Evolutionary conservation across 2,113 vertebrate genomes (phyloP).

Genomic region (Poicephalus gulielmi): DNA sequence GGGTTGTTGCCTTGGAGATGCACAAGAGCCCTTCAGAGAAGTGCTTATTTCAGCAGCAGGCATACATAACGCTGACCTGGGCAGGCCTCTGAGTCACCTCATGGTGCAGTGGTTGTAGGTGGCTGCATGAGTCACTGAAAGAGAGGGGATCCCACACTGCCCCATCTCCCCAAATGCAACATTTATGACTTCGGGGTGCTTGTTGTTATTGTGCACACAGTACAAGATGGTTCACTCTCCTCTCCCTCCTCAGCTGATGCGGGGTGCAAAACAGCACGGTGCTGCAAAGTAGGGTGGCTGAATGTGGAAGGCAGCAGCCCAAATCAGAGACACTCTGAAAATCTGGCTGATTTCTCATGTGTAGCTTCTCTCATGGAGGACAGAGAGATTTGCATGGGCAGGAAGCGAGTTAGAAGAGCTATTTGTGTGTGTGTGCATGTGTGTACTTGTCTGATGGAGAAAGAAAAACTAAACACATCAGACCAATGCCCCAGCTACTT

Average conservation of each 20-base stretch:
- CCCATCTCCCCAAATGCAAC: neutral
- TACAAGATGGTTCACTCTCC: neutral
- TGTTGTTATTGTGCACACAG: neutral
- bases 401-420: neutral
- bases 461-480: neutral
- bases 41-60: constrained; percentile 46
- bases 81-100: neutral
- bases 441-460: neutral
- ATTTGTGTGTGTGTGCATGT: neutral
- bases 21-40: neutral
- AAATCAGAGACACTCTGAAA: neutral
- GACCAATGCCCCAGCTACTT: neutral
- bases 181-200: neutral
- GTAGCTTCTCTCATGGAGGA: neutral
- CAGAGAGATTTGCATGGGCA: neutral
- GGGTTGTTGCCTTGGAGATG: constrained; percentile 53
- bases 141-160: neutral
- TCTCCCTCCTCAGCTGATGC: neutral
- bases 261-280: neutral
- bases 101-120: neutral
- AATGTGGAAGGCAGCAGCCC: neutral
- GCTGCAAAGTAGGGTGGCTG: neutral
- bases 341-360: neutral
- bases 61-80: constrained; percentile 14
- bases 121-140: constrained; percentile 4